Evolutionary conservation across 2,113 vertebrate species (phyloP).

Genomic region (Rousettus leschenaultii): DNA sequence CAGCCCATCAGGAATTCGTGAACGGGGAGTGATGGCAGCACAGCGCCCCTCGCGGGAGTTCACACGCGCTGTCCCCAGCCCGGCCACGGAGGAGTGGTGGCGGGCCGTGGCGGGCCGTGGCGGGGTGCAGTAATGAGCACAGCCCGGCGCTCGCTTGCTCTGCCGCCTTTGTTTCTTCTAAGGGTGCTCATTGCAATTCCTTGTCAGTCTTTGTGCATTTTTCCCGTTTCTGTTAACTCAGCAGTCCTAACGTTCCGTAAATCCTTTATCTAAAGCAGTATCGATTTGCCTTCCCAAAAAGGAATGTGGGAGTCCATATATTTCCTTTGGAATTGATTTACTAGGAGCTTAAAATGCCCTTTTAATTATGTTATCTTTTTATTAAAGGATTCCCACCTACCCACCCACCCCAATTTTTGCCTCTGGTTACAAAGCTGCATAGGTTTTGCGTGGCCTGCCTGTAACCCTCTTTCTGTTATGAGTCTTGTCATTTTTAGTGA

Average conservation of each 20-base stretch:
- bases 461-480: neutral
- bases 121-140: neutral
- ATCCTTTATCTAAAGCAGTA: neutral
- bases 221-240: neutral
- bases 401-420: neutral
- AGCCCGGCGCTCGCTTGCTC: neutral
- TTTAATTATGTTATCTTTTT: conserved; percentile 24
- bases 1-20: neutral
- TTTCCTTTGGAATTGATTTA: neutral
- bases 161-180: neutral
- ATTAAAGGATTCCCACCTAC: neutral
- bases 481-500: neutral
- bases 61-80: neutral
- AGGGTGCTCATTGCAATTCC: neutral
- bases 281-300: neutral
- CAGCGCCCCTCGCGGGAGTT: neutral
- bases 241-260: neutral
- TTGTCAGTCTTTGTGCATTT: neutral
- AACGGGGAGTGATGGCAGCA: neutral
- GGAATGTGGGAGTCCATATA: neutral
- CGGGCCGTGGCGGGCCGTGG: neutral
- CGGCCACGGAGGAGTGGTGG: no score
- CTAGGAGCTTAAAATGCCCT: neutral
- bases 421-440: neutral
- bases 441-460: neutral